These are phyloP conservation scores for Caenorhabditis panamensis DNA, from an alignment of 2,888 invertebrate species.

Conservation along the genomic window DNA sequence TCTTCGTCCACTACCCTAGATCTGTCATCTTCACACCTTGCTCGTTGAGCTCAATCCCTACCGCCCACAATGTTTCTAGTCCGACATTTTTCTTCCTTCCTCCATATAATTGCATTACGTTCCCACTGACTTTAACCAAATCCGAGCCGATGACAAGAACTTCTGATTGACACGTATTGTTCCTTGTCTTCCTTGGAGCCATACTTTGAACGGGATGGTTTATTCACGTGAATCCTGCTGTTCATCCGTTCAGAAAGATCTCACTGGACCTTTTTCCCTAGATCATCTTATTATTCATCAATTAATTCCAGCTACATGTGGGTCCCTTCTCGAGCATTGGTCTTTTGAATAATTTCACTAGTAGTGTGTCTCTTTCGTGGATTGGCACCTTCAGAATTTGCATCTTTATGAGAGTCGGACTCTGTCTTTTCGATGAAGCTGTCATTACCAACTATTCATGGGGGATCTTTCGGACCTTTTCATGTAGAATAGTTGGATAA, in stretches of 20 bases:
- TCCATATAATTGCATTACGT: constrained; percentile 13
- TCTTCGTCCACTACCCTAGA: constrained; percentile 1
- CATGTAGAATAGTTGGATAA: too few relatives aligned
- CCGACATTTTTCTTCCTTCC: neutral
- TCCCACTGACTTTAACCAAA: neutral
- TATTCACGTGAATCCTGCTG: too few relatives aligned
- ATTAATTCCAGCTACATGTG: constrained; percentile 36
- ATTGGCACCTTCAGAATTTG: constrained; percentile 21
- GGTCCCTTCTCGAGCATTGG: constrained; percentile 26
- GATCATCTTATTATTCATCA: constrained; percentile 25
- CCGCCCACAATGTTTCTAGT: constrained; percentile 3
- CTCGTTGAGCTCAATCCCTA: constrained; percentile 29
- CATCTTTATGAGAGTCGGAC: constrained; percentile 32
- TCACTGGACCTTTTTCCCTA: constrained; percentile 7
- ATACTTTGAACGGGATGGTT: too few relatives aligned
- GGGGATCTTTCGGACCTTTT: constrained; percentile 1
- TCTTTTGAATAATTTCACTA: constrained; percentile 5
- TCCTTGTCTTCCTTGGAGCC: too few relatives aligned
- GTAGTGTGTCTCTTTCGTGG: constrained; percentile 1
- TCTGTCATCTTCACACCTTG: constrained; percentile 19
- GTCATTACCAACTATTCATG: constrained; percentile 41
- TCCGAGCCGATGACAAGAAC: constrained; percentile 18
- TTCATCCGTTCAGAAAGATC: constrained; percentile 13
- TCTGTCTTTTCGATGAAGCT: neutral
- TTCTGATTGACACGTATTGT: constrained; percentile 41